Conservation (phyloP, 2,113 vertebrate species). For the Tenrec ecaudatus region DNA sequence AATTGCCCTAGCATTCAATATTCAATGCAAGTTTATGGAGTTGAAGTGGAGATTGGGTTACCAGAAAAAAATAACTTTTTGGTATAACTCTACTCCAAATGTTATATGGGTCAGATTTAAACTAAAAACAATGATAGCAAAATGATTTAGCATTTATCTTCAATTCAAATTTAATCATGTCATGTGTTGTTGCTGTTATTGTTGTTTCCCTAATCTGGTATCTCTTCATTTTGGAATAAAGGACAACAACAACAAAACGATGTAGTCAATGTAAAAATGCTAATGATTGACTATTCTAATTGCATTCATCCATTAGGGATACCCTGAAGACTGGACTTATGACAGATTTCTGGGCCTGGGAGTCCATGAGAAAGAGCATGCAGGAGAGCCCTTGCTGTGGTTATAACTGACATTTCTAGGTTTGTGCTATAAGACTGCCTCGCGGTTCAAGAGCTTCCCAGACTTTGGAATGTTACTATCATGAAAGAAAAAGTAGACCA, state of each 20-base stretch:
- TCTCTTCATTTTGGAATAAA: not conserved
- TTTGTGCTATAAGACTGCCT: constrained; percentile 1
- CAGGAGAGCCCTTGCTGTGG: not conserved
- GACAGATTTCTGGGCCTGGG: not conserved
- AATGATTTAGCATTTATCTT: constrained; percentile 5
- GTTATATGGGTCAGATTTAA: not conserved
- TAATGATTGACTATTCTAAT: not conserved
- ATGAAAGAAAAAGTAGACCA: constrained; percentile 71
- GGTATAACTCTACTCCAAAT: not conserved
- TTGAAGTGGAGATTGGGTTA: not conserved
- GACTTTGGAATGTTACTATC: constrained; percentile 79
- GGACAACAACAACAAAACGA: not conserved
- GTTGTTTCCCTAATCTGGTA: constrained; percentile 14
- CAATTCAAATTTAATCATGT: constrained; percentile 23
- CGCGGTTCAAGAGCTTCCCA: constrained; percentile 63
- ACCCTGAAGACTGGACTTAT: not conserved
- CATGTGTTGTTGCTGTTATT: not conserved
- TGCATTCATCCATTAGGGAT: not conserved
- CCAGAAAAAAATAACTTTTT: not conserved
- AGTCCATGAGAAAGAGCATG: not conserved
- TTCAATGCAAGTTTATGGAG: not conserved
- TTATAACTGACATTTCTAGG: constrained; percentile 9
- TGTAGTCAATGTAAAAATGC: not conserved
- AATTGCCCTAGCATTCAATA: not conserved
- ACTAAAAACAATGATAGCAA: not conserved